A percentile compares a stretch with the other conserved stretches of the same genome.
Evolutionary conservation across 1,140 invertebrate genomes (phyloP).

Genomic region (Drosophila rufa): DNA sequence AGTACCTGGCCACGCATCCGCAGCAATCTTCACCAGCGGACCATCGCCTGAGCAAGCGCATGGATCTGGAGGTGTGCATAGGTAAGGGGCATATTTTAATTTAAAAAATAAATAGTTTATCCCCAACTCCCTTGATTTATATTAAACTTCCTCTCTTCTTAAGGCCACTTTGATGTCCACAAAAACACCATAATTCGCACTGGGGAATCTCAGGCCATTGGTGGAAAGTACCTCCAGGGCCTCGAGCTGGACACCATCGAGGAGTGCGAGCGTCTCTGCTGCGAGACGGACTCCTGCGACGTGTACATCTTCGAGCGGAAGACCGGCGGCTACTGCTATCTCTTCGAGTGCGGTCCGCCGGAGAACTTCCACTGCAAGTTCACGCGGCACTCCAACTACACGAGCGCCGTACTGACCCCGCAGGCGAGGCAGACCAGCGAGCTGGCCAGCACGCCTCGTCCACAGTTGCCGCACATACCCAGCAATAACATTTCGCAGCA

Average conservation of each 20-base stretch:
- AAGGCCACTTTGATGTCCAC: slow-evolving; percentile 93
- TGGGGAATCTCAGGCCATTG: slow-evolving; percentile 93
- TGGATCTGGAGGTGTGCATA: slow-evolving; percentile 81
- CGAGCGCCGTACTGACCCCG: slow-evolving; percentile 91
- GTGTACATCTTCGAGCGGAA: slow-evolving; percentile 97
- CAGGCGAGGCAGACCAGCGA: slow-evolving; percentile 44
- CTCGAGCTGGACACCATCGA: slow-evolving; percentile 91
- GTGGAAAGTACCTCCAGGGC: slow-evolving; percentile 95
- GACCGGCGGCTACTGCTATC: slow-evolving; percentile 94
- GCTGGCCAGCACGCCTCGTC: slow-evolving; percentile 61
- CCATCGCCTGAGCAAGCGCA: slow-evolving; percentile 74
- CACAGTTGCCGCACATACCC: slow-evolving; percentile 66
- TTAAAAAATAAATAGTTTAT: neutral
- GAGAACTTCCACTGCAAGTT: slow-evolving; percentile 97
- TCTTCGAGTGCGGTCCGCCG: slow-evolving; percentile 95
- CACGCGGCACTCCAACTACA: slow-evolving; percentile 94
- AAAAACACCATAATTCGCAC: slow-evolving; percentile 96
- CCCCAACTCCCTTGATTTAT: neutral
- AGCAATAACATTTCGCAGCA: slow-evolving; percentile 87
- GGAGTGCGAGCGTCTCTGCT: slow-evolving; percentile 94
- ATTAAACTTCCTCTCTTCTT: neutral
- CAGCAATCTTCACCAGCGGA: slow-evolving; percentile 21
- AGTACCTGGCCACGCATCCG: slow-evolving; percentile 36
- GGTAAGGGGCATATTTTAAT: slow-evolving; percentile 49
- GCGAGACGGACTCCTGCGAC: slow-evolving; percentile 93